Evolutionary conservation across 37 sponge, comb jelly and placozoan species (phyloP).

Genomic region (Diacarnus erythraeanus): DNA sequence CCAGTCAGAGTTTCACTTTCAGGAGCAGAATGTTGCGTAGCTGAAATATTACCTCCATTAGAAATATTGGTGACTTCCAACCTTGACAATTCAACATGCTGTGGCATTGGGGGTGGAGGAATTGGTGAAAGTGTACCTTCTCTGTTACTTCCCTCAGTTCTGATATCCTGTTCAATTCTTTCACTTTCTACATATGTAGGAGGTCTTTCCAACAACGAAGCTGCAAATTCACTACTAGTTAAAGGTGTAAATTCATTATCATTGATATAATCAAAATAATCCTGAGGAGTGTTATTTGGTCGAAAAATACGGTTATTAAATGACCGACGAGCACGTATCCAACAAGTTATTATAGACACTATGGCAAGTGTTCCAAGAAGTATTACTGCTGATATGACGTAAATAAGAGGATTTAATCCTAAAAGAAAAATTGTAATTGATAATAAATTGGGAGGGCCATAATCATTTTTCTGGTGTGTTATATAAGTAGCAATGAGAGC

Average conservation of each 20-base stretch:
- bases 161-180: conserved; percentile 27
- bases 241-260: conserved; percentile 75
- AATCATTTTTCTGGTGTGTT: no score
- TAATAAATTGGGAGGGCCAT: no score
- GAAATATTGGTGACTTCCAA: no score
- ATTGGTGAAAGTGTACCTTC: background rate
- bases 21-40: no score
- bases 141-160: background rate
- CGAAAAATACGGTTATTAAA: conserved; percentile 33
- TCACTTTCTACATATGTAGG: conserved; percentile 81
- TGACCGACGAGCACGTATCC: conserved; percentile 64
- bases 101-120: background rate
- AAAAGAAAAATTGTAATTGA: no score
- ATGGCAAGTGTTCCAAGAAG: conserved; percentile 67
- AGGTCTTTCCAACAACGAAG: conserved; percentile 69
- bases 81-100: background rate
- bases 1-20: background rate
- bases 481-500: no score
- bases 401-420: conserved; percentile 84
- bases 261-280: conserved; percentile 73
- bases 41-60: no score
- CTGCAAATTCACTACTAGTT: conserved; percentile 65
- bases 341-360: conserved; percentile 74
- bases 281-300: conserved; percentile 31
- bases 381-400: conserved; percentile 65